Base-by-base conservation (phyloP, 1,140 invertebrate genomes). In the Procambarus virginalis region DNA sequence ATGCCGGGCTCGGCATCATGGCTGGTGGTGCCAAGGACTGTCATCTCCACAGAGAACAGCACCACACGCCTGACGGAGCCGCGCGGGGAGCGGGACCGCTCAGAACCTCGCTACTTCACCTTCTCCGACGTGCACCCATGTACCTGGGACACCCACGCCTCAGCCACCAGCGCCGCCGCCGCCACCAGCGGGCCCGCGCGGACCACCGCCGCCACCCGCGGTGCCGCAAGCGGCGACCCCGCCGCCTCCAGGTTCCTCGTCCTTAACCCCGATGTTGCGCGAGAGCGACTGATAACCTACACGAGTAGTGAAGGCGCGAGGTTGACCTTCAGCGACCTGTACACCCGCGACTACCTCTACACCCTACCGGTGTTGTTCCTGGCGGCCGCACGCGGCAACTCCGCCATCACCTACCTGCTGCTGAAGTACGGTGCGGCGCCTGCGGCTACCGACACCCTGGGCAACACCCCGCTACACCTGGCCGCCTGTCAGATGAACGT, bases 381-480 rank as follows among this genome's bases (percentile, higher is more conserved):
- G 20, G 95, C 95, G 2, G 94, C 95, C 0, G 94, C 94, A 14
- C 92, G 94, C 12, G 94, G 94, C 9, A 94, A 95, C 87, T 93
- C 94, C 6, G 94, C 94, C 20, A 94, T 95, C 14, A 94, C 95
- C 2, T 94, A 94, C n/a, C 92, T 95, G 2, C 93, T 96, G 10
- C 94, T 95, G 20, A 94, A 95, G 86, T 95, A 94, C 91, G 95
- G 95, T 12, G 95, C 95, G 0, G 92, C 93, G 22, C 93, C 95
- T 20, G 94, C 94, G 84, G 93, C 94, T 60, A 92, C 92, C n/a
- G 95, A 96, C 91, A 91, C 91, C 8, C 92, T 94, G 60, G 95
- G 95, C 20, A 95, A 95, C 92, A 95, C 95, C 5, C 95, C 95
- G 0, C 93, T 95, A 1, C 95, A 96, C 92, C 92, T 96, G 58